Evolutionary conservation across 2,888 invertebrate genomes (phyloP).

Genomic region (Sipunculus nudus): DNA sequence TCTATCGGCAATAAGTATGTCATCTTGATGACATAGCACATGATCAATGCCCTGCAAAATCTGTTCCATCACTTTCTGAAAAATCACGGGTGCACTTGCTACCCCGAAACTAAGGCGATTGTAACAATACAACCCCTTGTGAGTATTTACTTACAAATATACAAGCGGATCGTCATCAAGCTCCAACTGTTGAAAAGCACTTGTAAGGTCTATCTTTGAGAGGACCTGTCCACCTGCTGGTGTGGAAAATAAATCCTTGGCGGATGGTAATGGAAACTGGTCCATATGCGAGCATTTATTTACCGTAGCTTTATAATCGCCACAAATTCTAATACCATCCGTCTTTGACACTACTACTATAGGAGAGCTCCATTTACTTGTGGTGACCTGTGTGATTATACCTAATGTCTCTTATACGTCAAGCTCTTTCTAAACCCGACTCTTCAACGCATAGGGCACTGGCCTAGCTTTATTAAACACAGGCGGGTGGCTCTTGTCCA

Average conservation of each 20-base stretch:
- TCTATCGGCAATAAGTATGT: slow-evolving; percentile 23
- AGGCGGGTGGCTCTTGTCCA: neutral
- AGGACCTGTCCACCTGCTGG: no score
- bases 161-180: slow-evolving; percentile 19
- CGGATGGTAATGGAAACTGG: no score
- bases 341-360: slow-evolving; percentile 21
- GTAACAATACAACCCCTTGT: slow-evolving; percentile 15
- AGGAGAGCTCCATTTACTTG: slow-evolving; percentile 16
- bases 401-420: slow-evolving; percentile 18
- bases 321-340: slow-evolving; percentile 19
- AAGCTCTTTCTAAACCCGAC: slow-evolving; percentile 8
- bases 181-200: slow-evolving; percentile 21
- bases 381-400: neutral
- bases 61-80: slow-evolving; percentile 49
- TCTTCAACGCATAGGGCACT: slow-evolving; percentile 1
- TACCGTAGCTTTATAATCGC: slow-evolving; percentile 21
- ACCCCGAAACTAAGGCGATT: slow-evolving; percentile 13
- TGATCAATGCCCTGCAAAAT: slow-evolving; percentile 42
- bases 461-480: slow-evolving; percentile 3
- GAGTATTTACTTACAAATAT: slow-evolving; percentile 7
- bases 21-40: slow-evolving; percentile 30
- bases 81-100: slow-evolving; percentile 14
- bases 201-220: slow-evolving; percentile 15
- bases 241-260: no score
- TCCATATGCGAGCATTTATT: slow-evolving; percentile 13